phyloP scores from a whole-genome alignment of 1,140 invertebrate genomes.

The Chironomus striatipennis region DNA sequence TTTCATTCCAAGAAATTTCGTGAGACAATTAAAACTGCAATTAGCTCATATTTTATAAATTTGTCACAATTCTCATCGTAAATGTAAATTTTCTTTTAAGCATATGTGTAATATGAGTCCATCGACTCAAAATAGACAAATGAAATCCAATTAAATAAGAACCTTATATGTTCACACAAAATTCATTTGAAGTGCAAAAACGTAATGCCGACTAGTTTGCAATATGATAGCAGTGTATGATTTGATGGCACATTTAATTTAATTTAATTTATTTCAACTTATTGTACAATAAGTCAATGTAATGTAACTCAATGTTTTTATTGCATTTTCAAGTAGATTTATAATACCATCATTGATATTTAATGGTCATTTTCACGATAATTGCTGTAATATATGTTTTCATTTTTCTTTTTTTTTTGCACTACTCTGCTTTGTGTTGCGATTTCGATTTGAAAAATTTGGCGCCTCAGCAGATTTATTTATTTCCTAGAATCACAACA shows the following conservation, averaged over 20 bases:
- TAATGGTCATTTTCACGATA: neutral
- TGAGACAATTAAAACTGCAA: constrained; percentile 13
- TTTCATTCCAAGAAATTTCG: neutral
- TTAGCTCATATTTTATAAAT: neutral
- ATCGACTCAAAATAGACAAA: neutral
- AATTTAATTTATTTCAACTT: neutral
- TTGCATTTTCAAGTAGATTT: neutral
- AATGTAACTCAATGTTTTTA: neutral
- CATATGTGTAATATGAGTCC: neutral
- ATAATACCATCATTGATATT: neutral
- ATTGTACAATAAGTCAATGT: neutral
- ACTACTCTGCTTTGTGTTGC: neutral
- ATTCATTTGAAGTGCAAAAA: neutral
- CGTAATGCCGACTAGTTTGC: neutral
- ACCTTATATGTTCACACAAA: neutral
- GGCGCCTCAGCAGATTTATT: constrained; percentile 5
- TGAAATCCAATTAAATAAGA: constrained; percentile 14
- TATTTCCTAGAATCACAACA: constrained; percentile 7
- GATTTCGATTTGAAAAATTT: neutral
- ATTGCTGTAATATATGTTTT: neutral
- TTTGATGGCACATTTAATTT: neutral
- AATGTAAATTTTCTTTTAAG: neutral
- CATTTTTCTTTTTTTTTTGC: too few relatives aligned
- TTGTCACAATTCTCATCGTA: neutral
- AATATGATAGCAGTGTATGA: neutral